Percentiles rank a stretch among this genome's conserved stretches.
Evolutionary conservation across 2,888 invertebrate genomes (phyloP).

Genomic region (Capitulum mitella): DNA sequence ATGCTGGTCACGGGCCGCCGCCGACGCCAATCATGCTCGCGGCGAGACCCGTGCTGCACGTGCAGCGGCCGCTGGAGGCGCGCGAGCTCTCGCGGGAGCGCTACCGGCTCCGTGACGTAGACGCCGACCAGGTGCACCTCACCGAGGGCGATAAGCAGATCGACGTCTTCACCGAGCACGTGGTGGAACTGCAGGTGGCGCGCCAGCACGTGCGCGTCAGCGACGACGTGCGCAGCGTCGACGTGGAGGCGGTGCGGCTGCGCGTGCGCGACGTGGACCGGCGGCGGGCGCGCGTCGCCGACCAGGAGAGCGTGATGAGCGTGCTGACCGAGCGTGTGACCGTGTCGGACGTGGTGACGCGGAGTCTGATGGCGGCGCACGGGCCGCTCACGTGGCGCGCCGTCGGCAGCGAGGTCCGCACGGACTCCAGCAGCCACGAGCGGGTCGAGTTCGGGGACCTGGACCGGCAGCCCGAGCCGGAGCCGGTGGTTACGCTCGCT

Average conservation of each 20-base stretch:
- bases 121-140: neutral
- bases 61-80: neutral
- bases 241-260: neutral
- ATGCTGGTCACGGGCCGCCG: neutral
- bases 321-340: constrained; percentile 1
- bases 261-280: neutral
- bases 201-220: constrained; percentile 4
- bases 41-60: neutral
- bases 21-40: neutral
- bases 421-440: neutral
- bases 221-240: neutral
- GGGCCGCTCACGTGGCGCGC: neutral
- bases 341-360: neutral
- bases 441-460: neutral
- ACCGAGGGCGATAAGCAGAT: neutral
- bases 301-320: neutral
- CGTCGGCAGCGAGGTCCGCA: neutral
- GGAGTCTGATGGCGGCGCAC: neutral
- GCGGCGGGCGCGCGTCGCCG: constrained; percentile 3
- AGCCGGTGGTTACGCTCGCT: neutral
- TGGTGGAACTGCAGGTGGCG: constrained; percentile 12
- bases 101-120: neutral
- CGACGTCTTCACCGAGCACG: constrained; percentile 17
- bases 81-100: neutral
- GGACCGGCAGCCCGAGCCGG: neutral